A percentile compares a stretch with the other conserved stretches of the same genome.
Conservation (phyloP, 2,888 invertebrate species). For the Aquatica leii region DNA sequence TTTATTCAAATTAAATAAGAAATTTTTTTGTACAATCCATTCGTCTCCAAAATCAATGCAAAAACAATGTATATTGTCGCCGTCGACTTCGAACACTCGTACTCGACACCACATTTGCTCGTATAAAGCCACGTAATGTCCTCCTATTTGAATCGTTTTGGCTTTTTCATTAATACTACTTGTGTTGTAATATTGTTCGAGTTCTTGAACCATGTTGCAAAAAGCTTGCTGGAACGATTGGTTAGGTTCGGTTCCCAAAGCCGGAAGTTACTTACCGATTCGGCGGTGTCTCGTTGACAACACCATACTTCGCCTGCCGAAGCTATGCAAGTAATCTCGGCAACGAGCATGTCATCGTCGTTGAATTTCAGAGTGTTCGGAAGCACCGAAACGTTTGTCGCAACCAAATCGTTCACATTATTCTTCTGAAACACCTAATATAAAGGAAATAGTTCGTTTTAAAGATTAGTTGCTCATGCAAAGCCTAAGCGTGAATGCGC, state of each 20-base stretch:
- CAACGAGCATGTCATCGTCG: slow-evolving; percentile 58
- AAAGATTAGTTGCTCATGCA: slow-evolving; percentile 26
- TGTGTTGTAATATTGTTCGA: slow-evolving; percentile 21
- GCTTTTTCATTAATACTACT: slow-evolving; percentile 26
- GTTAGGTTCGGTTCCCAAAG: background rate
- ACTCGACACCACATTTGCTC: slow-evolving; percentile 62
- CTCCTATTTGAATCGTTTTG: slow-evolving; percentile 50
- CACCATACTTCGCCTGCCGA: slow-evolving; percentile 64
- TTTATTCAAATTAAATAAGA: slow-evolving; percentile 69
- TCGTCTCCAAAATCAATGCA: slow-evolving; percentile 82
- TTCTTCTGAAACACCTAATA: slow-evolving; percentile 58
- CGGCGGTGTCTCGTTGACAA: slow-evolving; percentile 61
- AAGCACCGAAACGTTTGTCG: slow-evolving; percentile 54
- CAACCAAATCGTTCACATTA: background rate
- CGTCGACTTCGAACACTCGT: slow-evolving; percentile 52
- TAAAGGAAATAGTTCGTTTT: slow-evolving; percentile 27
- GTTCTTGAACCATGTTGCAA: slow-evolving; percentile 47
- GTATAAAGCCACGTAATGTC: slow-evolving; percentile 60
- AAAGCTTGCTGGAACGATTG: slow-evolving; percentile 54
- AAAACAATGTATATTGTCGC: slow-evolving; percentile 63
- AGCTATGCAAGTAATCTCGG: slow-evolving; percentile 59
- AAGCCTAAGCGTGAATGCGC: slow-evolving; percentile 6
- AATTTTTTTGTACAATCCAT: slow-evolving; percentile 63
- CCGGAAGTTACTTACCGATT: slow-evolving; percentile 58
- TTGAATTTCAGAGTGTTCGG: slow-evolving; percentile 55